These are phyloP conservation scores for Melospiza melodia DNA, from an alignment of 2,113 vertebrate genomes.

Conservation along the genomic window DNA sequence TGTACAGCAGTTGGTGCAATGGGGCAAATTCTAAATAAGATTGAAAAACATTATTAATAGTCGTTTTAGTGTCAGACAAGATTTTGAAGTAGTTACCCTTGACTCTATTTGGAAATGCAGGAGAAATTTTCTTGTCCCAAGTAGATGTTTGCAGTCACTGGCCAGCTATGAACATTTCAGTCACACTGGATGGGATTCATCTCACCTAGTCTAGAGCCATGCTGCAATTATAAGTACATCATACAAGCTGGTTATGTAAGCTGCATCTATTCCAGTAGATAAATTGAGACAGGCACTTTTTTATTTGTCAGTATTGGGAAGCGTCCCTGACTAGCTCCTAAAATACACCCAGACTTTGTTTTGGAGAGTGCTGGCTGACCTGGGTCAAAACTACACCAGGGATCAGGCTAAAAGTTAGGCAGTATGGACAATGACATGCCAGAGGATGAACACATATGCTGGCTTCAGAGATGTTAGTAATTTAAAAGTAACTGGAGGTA, in stretches of 20 bases:
- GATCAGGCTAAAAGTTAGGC: background rate
- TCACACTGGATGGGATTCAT: background rate
- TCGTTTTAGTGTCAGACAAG: background rate
- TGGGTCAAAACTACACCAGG: background rate
- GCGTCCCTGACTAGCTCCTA: background rate
- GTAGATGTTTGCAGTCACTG: background rate
- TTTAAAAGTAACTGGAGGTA: background rate
- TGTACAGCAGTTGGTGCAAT: background rate
- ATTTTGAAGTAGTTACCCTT: background rate
- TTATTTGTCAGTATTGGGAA: background rate
- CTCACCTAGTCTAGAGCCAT: background rate
- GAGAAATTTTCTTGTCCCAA: background rate
- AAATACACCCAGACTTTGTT: slow-evolving; percentile 9
- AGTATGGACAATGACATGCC: background rate
- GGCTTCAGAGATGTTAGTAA: background rate
- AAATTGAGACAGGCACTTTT: background rate
- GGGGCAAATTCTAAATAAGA: background rate
- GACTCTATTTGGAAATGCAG: background rate
- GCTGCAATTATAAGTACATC: background rate
- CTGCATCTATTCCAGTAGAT: background rate
- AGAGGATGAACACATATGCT: background rate
- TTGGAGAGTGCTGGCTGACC: background rate
- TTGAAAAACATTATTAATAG: background rate
- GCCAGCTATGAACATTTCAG: background rate
- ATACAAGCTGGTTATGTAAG: background rate